Conservation (phyloP, 2,113 vertebrate genomes). For the Uria aalge region DNA sequence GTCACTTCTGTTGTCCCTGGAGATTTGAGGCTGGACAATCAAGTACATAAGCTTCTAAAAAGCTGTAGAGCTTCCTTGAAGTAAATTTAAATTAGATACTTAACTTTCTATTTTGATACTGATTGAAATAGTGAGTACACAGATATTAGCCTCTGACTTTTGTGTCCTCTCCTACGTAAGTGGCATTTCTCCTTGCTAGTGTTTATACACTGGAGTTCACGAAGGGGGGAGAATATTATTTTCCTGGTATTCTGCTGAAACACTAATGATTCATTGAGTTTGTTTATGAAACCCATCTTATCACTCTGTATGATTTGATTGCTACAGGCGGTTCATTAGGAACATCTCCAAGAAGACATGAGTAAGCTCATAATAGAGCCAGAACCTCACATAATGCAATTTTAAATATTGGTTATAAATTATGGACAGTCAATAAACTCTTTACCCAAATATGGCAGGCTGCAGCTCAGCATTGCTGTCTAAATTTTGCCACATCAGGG, state of each 20-base stretch:
- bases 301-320: not conserved
- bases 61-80: not conserved
- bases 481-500: not conserved
- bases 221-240: not conserved
- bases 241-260: not conserved
- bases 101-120: not conserved
- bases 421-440: not conserved
- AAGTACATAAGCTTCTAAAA: not conserved
- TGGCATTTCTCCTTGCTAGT: not conserved
- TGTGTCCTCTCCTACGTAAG: not conserved
- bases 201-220: not conserved
- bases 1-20: not conserved
- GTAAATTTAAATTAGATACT: not conserved
- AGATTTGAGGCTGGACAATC: not conserved
- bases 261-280: not conserved
- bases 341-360: not conserved
- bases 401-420: not conserved
- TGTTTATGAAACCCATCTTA: not conserved
- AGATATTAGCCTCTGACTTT: not conserved
- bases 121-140: not conserved
- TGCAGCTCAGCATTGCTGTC: not conserved
- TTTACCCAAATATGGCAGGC: not conserved
- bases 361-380: not conserved
- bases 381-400: not conserved
- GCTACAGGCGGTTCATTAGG: not conserved